Evolutionary conservation across 2,888 invertebrate species (phyloP).

Genomic region (Harpalus rufipes): DNA sequence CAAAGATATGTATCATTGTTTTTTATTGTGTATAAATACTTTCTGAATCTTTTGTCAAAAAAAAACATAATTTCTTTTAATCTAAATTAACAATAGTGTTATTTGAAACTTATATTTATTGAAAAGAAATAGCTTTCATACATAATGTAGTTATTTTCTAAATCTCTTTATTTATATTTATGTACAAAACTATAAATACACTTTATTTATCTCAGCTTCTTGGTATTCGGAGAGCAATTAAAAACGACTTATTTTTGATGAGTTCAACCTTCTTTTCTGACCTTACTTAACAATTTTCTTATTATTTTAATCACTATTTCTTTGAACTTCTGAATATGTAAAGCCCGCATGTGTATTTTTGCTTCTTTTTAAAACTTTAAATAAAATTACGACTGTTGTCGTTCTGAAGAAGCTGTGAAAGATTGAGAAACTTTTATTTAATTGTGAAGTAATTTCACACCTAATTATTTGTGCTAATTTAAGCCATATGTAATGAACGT

Average conservation of each 20-base stretch:
- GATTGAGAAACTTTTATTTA: constrained; percentile 35
- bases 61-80: neutral
- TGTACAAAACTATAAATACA: neutral
- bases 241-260: constrained; percentile 46
- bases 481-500: constrained; percentile 19
- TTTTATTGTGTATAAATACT: neutral
- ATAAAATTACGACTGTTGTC: neutral
- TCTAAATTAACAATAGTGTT: neutral
- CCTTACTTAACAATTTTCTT: constrained; percentile 36
- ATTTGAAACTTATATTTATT: too few species aligned
- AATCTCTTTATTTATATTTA: neutral
- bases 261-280: constrained; percentile 48
- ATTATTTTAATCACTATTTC: constrained; percentile 29
- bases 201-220: neutral
- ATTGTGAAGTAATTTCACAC: constrained; percentile 43
- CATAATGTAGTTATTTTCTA: neutral
- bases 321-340: constrained; percentile 41
- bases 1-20: neutral
- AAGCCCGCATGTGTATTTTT: constrained; percentile 27
- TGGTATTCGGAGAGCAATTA: constrained; percentile 13
- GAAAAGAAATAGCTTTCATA: too few species aligned
- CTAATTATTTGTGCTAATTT: constrained; percentile 41
- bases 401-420: neutral
- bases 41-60: constrained; percentile 21
- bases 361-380: constrained; percentile 2